Evolutionary conservation across 2,797 vertebrate species (phyloP), one percentile per base, ranked within the genome.

Genomic region (Streptopelia turtur): DNA sequence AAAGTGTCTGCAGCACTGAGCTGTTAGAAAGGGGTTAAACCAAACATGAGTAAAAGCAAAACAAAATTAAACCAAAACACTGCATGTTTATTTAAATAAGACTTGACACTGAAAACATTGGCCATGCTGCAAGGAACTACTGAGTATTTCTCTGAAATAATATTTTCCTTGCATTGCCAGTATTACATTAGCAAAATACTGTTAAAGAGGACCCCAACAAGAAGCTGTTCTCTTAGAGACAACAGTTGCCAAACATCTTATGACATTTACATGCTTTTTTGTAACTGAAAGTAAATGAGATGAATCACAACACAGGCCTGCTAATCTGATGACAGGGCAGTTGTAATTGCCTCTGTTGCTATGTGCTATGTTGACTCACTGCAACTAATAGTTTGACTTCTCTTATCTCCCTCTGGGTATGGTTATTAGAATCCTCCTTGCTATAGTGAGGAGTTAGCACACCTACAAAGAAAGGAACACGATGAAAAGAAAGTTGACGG

Each of bases 141-240:
- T 41, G 71, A 89, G 17, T 31, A 16, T 81, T 92, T 83, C 60
- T 47, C 35, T n/a, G 24, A 92, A 87, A 43, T 3, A 89, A 1
- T 18, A 61, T 70, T 92, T 92, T 41, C 66, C 53, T 49, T 86
- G 72, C 11, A 50, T 69, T 91, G 68, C 49, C 16, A 92, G 28
- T 45, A 74, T 33, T 68, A 61, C 37, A 47, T 79, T 94, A 92
- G 43, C 18, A 89, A 96, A 92, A 70, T 65, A 71, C 66, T 70
- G 28, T 92, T 47, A 59, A 94, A 92, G 66, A 89, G 63, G 35
- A 82, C 39, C 23, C 39, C 43, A 70, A 70, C 33, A 85, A 92
- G 53, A 75, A 9, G 25, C 23, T 53, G 28, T 72, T 75, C 59
- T 93, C 87, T 76, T 90, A 41, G 39, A 92, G 22, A 30, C 47